phyloP scores from a whole-genome alignment of 2,888 invertebrate genomes.

The Crepidodera aurea region DNA sequence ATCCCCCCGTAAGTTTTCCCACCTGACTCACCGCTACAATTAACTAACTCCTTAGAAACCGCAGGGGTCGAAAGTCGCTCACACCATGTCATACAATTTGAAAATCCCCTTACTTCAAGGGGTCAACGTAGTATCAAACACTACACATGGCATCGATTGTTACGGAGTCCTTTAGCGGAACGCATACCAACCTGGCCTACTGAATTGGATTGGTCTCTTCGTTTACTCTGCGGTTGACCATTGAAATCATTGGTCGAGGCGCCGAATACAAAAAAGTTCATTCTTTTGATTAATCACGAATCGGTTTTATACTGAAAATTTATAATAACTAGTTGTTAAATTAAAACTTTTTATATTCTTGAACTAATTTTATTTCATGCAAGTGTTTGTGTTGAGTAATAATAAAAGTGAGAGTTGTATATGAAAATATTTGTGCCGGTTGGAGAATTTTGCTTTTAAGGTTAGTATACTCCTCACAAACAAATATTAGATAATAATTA shows the following conservation, averaged over 20 bases:
- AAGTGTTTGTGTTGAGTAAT: background rate
- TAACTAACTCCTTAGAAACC: conserved; percentile 20
- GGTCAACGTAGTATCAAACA: conserved; percentile 44
- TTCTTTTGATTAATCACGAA: background rate
- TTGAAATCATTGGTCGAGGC: background rate
- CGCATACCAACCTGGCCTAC: conserved; percentile 18
- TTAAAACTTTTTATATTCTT: background rate
- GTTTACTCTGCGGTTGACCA: conserved; percentile 22
- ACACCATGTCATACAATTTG: conserved; percentile 20
- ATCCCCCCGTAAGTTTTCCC: background rate
- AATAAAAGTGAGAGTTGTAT: conserved; percentile 19
- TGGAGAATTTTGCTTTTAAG: conserved; percentile 11
- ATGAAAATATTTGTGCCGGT: background rate
- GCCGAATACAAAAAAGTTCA: background rate
- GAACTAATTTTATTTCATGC: background rate
- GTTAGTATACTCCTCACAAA: too few relatives aligned
- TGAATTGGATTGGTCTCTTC: conserved; percentile 18
- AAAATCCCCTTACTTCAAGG: conserved; percentile 31
- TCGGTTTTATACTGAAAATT: too few relatives aligned
- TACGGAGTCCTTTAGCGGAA: conserved; percentile 44
- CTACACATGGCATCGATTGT: conserved; percentile 44
- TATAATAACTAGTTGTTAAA: background rate
- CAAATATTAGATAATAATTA: too few relatives aligned
- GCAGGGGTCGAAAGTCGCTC: conserved; percentile 15
- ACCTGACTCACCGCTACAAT: background rate